Conservation (phyloP, 2,113 vertebrate genomes). For the Caloenas nicobarica region DNA sequence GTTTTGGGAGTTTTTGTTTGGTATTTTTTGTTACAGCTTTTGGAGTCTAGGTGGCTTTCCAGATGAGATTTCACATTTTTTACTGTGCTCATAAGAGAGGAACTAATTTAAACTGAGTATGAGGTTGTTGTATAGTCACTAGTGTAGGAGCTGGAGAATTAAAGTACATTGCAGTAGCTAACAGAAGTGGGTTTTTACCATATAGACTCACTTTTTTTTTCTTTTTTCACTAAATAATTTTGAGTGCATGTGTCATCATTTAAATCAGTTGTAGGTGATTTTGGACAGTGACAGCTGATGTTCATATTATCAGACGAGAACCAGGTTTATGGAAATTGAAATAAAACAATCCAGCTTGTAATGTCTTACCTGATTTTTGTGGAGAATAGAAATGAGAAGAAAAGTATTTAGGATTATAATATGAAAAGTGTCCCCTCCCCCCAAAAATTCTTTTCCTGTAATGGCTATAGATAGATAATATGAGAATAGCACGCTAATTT, state of each 20-base stretch:
- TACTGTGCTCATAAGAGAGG: not conserved
- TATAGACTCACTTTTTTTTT: not conserved
- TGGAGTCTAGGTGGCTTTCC: not conserved
- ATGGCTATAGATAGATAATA: not conserved
- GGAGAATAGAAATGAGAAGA: not conserved
- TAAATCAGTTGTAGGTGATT: not conserved
- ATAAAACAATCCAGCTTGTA: not conserved
- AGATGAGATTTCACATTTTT: not conserved
- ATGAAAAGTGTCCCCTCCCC: not conserved
- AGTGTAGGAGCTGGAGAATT: not conserved
- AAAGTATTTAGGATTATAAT: not conserved
- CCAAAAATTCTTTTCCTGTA: not conserved
- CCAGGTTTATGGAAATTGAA: not conserved
- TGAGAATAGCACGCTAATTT: not conserved
- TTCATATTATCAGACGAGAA: rapidly evolving
- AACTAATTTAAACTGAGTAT: not conserved
- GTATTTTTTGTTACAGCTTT: not conserved
- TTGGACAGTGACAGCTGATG: not conserved
- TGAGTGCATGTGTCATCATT: not conserved
- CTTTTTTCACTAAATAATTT: not conserved
- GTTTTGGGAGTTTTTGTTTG: not conserved
- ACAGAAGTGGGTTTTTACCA: not conserved
- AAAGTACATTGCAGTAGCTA: not conserved
- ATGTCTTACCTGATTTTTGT: not conserved
- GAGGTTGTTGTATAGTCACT: not conserved